Percentiles rank a stretch among this genome's conserved stretches.
Evolutionary conservation across 2,888 invertebrate species (phyloP).

Genomic region (Agonopterix heracliana): DNA sequence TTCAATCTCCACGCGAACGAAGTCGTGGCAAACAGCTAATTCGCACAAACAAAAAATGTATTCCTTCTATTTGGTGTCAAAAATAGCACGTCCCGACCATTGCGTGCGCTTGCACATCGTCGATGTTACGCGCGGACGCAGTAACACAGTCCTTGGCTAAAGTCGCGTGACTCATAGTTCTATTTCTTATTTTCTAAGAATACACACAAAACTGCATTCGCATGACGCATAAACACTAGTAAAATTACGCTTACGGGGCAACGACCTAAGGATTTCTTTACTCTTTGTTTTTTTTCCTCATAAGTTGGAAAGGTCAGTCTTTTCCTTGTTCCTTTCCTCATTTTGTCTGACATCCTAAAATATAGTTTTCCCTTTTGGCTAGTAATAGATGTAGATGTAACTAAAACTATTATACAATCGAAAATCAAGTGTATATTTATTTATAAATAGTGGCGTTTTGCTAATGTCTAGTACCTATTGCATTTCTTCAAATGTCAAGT

Average conservation of each 20-base stretch:
- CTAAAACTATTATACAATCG: too few relatives aligned
- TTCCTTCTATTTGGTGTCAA: constrained; percentile 22
- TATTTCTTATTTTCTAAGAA: constrained; percentile 72
- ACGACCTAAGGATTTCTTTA: constrained; percentile 49
- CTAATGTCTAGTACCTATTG: too few relatives aligned
- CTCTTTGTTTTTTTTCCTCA: constrained; percentile 13
- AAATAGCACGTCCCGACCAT: constrained; percentile 30
- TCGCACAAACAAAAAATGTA: constrained; percentile 2
- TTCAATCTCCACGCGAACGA: too few relatives aligned
- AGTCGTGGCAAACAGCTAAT: too few relatives aligned
- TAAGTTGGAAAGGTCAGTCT: too few relatives aligned
- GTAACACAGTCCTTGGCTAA: constrained; percentile 54
- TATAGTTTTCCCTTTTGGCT: too few relatives aligned
- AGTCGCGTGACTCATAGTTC: constrained; percentile 57
- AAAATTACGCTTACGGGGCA: constrained; percentile 45
- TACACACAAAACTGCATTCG: constrained; percentile 67
- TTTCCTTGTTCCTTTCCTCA: too few relatives aligned
- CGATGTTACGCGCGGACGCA: constrained; percentile 23
- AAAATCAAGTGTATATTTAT: too few relatives aligned
- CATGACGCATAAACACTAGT: constrained; percentile 52
- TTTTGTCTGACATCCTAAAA: too few relatives aligned
- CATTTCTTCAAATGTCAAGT: too few relatives aligned
- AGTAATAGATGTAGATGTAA: too few relatives aligned
- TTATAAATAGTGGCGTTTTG: too few relatives aligned
- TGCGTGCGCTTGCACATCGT: constrained; percentile 21